Evolutionary conservation across 1,140 invertebrate species (phyloP).

Genomic region (Metaphire vulgaris): DNA sequence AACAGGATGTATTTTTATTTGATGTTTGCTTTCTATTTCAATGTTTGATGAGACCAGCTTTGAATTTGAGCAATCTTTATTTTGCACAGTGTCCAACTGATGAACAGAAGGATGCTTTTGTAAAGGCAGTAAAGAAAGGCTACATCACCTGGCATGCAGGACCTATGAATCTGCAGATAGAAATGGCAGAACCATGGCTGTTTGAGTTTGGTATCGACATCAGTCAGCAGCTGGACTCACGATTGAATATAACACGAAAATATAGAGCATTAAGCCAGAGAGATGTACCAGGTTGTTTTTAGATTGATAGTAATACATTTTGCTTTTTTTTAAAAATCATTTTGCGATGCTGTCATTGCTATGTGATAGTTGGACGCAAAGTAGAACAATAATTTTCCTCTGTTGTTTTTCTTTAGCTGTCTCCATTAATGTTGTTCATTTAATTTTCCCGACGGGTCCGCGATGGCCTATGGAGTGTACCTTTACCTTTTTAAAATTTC

Average conservation of each 20-base stretch:
- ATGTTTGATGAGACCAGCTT: no score
- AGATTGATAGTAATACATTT: conserved; percentile 2
- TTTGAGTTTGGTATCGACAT: conserved; percentile 37
- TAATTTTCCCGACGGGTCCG: no score
- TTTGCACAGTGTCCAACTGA: conserved; percentile 37
- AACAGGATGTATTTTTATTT: not conserved
- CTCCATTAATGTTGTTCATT: no score
- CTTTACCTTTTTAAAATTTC: no score
- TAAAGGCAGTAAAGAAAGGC: conserved; percentile 34
- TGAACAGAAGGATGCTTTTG: conserved; percentile 30
- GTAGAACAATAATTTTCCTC: no score
- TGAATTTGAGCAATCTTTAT: no score
- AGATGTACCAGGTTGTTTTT: conserved; percentile 42
- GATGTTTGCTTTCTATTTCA: not conserved
- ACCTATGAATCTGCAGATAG: conserved; percentile 46
- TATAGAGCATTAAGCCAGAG: conserved; percentile 37
- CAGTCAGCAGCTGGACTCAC: conserved; percentile 33
- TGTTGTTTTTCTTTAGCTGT: no score
- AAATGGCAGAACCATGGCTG: conserved; percentile 34
- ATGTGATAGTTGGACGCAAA: no score
- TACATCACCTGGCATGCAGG: conserved; percentile 43
- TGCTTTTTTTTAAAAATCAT: no score
- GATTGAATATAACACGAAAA: conserved; percentile 34
- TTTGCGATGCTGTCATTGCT: no score
- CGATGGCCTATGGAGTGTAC: no score